Evolutionary conservation across 1,140 invertebrate genomes (phyloP), one percentile per base, ranked within the genome.

Genomic region (Muscidifurax raptorellus): DNA sequence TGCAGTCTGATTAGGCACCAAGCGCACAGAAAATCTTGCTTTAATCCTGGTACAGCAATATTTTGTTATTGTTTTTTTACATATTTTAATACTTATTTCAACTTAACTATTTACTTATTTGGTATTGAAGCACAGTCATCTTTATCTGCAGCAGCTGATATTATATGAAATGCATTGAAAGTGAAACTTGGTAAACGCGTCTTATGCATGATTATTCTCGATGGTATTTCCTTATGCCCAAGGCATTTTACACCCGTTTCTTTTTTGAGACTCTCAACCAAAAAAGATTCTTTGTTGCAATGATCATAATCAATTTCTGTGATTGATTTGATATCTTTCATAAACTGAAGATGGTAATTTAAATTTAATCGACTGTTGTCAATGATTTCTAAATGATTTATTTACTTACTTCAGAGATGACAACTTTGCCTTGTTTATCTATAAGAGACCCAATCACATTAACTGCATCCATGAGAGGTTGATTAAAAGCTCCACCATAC

Each of bases 1-100:
- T 44, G 69, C 28, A 13, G 59, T 88, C 90, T 94, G 94, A 89
- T 96, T 91, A 1, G 95, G 94, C 4, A 96, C 95, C 76, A 95
- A 91, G 74, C 95, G 92, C 86, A 96, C 94, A n/a, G 94, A 95
- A 90, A 96, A 96, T 86, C 95, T 96, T 78, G 95, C 95, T 86
- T 93, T 93, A 10, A 96, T 95, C 89, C 95, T 95, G n/a, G 89
- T 75, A 47, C 80, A 77, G 64, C 30, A 78, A 79, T 64, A 95
- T 95, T 80, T 95, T 95, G 87, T 95, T 30, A 12, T 69, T n/a
- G n/a, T n/a, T 69, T 12, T 69, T 96, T 28, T 91, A 91, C 7
- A 80, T 44, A 9, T 67, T 30, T 22, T 67, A 74, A 28, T 59
- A 13, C 27, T 27, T 28, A 10, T 30, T 18, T n/a, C 27, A 75